Evolutionary conservation across 2,113 vertebrate species (phyloP), one percentile per base, ranked within the genome.

Genomic region (Galeopterus variegatus): DNA sequence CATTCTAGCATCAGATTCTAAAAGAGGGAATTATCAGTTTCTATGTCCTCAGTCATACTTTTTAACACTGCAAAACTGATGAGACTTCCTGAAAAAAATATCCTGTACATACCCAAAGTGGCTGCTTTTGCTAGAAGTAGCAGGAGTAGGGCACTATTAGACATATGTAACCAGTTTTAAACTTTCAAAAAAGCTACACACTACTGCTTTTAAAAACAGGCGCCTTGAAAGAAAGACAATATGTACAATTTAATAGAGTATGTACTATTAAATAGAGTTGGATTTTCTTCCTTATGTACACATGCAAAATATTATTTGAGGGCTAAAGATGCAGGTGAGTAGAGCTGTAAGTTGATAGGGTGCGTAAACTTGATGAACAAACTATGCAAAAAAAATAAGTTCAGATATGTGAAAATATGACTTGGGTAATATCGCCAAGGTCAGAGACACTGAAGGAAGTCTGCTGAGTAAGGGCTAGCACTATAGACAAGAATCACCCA

Each of bases 381-480:
- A 97, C 72, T 84, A 48, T 62, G 94, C 52, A 79, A 76, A 50
- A 97, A 88, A 26, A 54, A 62, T 11, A 83, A 94, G 62, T 73
- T 97, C 88, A 98, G 41, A 86, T 95, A 15, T 69, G 72, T 97
- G 95, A 90, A 95, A 96, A 95, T 52, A 2, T 0, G 1, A 93
- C 92, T 81, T 88, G 64, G 91, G 84, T 93, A 80, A 48, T 88
- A 60, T 14, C 96, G 87, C 65, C 97, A 97, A 92, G 90, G 95
- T 98, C 95, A 94, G 95, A 96, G 86, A 77, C 65, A 64, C 18
- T 31, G 45, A 41, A 98, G 87, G 26, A 92, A 92, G 90, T 77
- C 8, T 0, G 0, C 86, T 94, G 90, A 97, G 62, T 90, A 93
- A 88, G 70, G 84, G 58, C 92, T 93, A 48, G 36, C 62, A 80